Evolutionary conservation across 2,113 vertebrate species (phyloP).

Genomic region (Cavia porcellus): DNA sequence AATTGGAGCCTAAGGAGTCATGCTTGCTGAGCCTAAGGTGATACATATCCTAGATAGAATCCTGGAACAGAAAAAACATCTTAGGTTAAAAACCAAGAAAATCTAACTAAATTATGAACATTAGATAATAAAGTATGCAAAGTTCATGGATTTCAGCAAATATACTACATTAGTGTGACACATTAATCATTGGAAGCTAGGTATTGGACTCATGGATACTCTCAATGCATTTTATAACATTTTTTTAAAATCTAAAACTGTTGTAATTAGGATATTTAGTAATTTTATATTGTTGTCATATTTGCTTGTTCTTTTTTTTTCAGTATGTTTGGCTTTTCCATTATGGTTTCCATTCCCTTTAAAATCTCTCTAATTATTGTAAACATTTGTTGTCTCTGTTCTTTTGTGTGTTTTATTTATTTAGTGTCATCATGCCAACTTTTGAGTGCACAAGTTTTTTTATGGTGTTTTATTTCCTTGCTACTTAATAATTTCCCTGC

Average conservation of each 20-base stretch:
- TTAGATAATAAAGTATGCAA: neutral
- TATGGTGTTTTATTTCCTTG: neutral
- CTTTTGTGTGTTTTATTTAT: neutral
- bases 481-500: neutral
- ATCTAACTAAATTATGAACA: neutral
- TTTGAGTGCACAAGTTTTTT: neutral
- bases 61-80: neutral
- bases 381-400: neutral
- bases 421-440: neutral
- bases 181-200: neutral
- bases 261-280: neutral
- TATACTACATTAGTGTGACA: neutral
- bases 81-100: neutral
- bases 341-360: neutral
- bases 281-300: neutral
- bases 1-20: neutral
- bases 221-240: neutral
- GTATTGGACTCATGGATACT: neutral
- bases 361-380: neutral
- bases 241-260: neutral
- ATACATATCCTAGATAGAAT: neutral
- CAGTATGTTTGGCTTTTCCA: neutral
- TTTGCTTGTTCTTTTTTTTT: neutral
- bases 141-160: neutral
- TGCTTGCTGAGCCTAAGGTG: neutral